Percentiles rank a stretch among this genome's conserved stretches.
Evolutionary conservation across 1,140 invertebrate genomes (phyloP).

Genomic region (Druon quercuslanigerum): DNA sequence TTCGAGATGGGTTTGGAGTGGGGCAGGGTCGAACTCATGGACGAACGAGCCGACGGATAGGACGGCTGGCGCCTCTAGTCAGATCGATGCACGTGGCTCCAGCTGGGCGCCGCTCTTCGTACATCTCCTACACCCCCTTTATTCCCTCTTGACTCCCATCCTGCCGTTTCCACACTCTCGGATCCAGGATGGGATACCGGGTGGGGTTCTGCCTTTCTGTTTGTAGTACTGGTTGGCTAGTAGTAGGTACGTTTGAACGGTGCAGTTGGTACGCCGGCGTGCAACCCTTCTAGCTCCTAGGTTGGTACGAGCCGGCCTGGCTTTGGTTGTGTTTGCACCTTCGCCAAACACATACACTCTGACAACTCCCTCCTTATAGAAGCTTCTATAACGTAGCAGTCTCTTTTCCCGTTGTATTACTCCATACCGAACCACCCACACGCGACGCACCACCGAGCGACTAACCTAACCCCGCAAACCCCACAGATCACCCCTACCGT

Average conservation of each 20-base stretch:
- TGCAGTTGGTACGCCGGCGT: constrained; percentile 38
- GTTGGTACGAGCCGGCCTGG: not conserved
- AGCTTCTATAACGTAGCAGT: constrained; percentile 16
- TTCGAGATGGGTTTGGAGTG: constrained; percentile 50
- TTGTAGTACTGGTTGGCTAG: constrained; percentile 44
- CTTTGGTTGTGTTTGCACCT: constrained; percentile 31
- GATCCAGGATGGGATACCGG: constrained; percentile 57
- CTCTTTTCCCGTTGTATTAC: constrained; percentile 44
- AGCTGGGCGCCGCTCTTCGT: constrained; percentile 75
- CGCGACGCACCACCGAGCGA: constrained; percentile 41
- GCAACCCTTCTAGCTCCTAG: constrained; percentile 5
- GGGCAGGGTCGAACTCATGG: constrained; percentile 75
- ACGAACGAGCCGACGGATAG: constrained; percentile 76
- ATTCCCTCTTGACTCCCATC: constrained; percentile 68
- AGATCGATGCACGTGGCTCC: constrained; percentile 77
- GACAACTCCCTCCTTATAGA: constrained; percentile 6
- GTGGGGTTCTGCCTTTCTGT: constrained; percentile 53
- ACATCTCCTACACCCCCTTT: constrained; percentile 71
- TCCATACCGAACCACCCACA: constrained; percentile 45
- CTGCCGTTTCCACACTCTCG: constrained; percentile 51
- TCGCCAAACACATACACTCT: not conserved
- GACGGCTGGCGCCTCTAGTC: constrained; percentile 75
- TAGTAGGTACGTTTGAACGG: constrained; percentile 40
- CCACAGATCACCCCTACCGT: constrained; percentile 40
- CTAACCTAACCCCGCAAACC: constrained; percentile 45